Evolutionary conservation across 2,888 invertebrate species (phyloP), one percentile per base, ranked within the genome.

Genomic region (Anticlea derivata): DNA sequence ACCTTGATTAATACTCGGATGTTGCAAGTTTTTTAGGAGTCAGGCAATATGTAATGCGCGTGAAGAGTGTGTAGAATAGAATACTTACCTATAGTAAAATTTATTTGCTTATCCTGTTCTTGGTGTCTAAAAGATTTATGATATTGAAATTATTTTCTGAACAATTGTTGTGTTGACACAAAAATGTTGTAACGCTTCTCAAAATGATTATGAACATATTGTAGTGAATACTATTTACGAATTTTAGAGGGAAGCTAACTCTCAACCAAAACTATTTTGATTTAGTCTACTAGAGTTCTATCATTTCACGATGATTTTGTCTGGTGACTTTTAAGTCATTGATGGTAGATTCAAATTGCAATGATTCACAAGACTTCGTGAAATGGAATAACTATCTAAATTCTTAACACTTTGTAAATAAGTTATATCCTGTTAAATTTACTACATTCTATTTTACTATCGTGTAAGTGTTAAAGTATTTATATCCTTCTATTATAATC

Each of bases 371-470:
- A n/a, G n/a, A n/a, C n/a, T n/a, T n/a, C n/a, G n/a, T n/a, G n/a
- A n/a, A n/a, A n/a, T n/a, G n/a, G n/a, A n/a, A n/a, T n/a, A n/a
- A n/a, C 31, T 49, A 55, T 37, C 49, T 24, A 44, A 51, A 48
- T 47, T 50, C 50, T 33, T 26, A 31, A 50, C 34, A 48, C 60
- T 80, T 77, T 89, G 86, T 88, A 89, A 84, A 89, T 88, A 88
- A 87, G 86, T 87, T 88, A 75, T 75, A 85, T 80, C 86, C 86
- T 88, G 88, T 89, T 88, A 88, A 87, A 87, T 77, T 84, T 87
- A 85, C 84, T 81, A 88, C 89, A 89, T 88, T 89, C 89, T 89
- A 89, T 89, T 88, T 88, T 87, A 88, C 75, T 88, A 87, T 80
- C 72, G 65, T 75, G 68, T 87, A 89, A 89, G 88, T 89, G 88